Evolutionary conservation across 2,888 invertebrate species (phyloP).

Genomic region (Archips crataeganus): DNA sequence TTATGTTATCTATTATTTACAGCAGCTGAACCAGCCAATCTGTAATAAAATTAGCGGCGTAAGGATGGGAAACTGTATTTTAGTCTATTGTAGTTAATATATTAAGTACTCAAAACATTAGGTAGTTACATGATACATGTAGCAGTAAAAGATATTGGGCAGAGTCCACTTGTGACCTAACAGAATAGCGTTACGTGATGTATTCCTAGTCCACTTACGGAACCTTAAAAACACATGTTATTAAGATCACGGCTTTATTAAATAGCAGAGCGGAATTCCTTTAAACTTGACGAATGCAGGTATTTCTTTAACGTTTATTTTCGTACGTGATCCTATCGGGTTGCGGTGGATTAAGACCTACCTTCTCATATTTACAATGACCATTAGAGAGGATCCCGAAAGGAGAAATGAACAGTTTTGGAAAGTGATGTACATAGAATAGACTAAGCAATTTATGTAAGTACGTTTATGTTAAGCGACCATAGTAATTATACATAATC

Average conservation of each 20-base stretch:
- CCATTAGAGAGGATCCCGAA: not conserved
- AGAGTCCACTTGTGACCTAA: not conserved
- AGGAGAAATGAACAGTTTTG: too few species aligned
- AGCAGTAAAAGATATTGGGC: too few species aligned
- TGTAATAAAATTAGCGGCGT: not conserved
- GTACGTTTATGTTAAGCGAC: too few species aligned
- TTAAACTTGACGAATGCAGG: constrained; percentile 1
- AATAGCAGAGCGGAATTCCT: not conserved
- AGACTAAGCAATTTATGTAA: too few species aligned
- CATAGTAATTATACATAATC: too few species aligned
- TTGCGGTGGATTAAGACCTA: not conserved
- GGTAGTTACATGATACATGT: too few species aligned
- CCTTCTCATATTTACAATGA: too few species aligned
- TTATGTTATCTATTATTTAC: not conserved
- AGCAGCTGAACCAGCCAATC: not conserved
- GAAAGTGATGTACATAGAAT: too few species aligned
- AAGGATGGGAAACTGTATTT: not conserved
- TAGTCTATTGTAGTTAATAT: too few species aligned
- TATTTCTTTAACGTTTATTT: not conserved
- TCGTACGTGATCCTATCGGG: not conserved
- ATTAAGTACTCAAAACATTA: too few species aligned
- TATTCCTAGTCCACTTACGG: not conserved
- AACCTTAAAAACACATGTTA: not conserved
- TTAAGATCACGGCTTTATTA: not conserved
- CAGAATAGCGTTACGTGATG: not conserved